Conservation (phyloP, 2,888 invertebrate species). For the Poecilus cupreus region DNA sequence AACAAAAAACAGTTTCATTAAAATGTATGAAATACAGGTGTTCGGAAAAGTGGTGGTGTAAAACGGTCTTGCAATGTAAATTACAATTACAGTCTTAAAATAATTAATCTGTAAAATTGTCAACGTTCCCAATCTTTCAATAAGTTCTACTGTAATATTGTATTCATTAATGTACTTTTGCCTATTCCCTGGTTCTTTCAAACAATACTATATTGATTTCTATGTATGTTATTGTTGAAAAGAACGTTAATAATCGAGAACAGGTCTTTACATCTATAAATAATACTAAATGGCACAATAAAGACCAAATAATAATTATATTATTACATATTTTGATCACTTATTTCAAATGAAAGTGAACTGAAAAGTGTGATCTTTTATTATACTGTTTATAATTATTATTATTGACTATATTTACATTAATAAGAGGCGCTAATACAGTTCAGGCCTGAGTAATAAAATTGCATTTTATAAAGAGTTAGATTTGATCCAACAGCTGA, state of each 20-base stretch:
- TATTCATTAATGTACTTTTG: constrained; percentile 20
- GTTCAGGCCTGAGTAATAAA: constrained; percentile 5
- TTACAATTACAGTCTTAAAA: no score
- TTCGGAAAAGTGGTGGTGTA: no score
- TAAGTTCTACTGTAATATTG: background rate
- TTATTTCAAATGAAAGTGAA: background rate
- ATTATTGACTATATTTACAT: constrained; percentile 6
- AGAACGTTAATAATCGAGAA: background rate
- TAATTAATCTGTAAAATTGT: no score
- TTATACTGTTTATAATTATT: no score
- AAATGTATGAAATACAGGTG: no score
- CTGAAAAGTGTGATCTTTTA: background rate
- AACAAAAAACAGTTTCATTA: no score
- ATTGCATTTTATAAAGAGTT: no score
- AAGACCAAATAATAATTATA: background rate
- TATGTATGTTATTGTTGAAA: background rate
- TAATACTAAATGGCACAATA: constrained; percentile 15
- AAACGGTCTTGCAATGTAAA: no score
- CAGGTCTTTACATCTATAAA: background rate
- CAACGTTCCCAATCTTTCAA: no score
- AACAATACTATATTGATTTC: background rate
- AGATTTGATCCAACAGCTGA: no score
- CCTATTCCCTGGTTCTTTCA: background rate
- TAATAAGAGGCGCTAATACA: background rate
- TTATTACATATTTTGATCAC: constrained; percentile 29